Percentiles rank a stretch among this genome's conserved stretches.
These are phyloP conservation scores for Oryzias sinensis DNA, from an alignment of 2,797 vertebrate species.

Conservation along the genomic window DNA sequence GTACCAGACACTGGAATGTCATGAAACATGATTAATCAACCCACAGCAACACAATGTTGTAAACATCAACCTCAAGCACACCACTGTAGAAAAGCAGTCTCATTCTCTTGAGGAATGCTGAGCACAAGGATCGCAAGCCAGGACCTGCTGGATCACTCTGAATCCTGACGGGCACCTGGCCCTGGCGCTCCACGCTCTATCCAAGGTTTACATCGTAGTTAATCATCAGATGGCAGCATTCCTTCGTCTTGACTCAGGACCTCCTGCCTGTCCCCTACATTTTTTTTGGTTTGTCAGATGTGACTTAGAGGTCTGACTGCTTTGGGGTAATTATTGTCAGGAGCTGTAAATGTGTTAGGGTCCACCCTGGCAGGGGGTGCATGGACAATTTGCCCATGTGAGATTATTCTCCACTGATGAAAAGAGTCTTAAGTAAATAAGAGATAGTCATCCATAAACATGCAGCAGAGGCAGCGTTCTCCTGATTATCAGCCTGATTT, in stretches of 20 bases:
- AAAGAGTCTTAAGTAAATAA: slow-evolving; percentile 66
- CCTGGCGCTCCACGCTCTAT: slow-evolving; percentile 25
- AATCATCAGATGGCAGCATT: slow-evolving; percentile 69
- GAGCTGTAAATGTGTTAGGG: slow-evolving; percentile 25
- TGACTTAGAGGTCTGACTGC: slow-evolving; percentile 46
- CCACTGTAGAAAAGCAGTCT: slow-evolving; percentile 42
- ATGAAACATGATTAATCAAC: slow-evolving; percentile 24
- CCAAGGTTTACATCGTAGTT: slow-evolving; percentile 49
- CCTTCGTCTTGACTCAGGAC: slow-evolving; percentile 55
- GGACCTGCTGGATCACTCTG: slow-evolving; percentile 56
- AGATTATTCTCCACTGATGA: slow-evolving; percentile 38
- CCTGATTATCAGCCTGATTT: slow-evolving; percentile 68
- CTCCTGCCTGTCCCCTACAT: slow-evolving; percentile 30
- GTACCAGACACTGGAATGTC: slow-evolving; percentile 9
- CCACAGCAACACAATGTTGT: slow-evolving; percentile 27
- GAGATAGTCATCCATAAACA: slow-evolving; percentile 67
- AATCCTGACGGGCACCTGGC: slow-evolving; percentile 64
- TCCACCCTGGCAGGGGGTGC: slow-evolving; percentile 9
- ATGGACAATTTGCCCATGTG: slow-evolving; percentile 12
- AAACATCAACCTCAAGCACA: slow-evolving; percentile 33
- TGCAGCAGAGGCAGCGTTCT: slow-evolving; percentile 63
- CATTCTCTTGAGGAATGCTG: slow-evolving; percentile 59
- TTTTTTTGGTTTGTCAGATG: slow-evolving; percentile 36
- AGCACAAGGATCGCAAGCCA: slow-evolving; percentile 56
- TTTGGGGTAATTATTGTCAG: slow-evolving; percentile 35